phyloP scores from a whole-genome alignment of 2,797 vertebrate species.

The Chiroxiphia lanceolata region DNA sequence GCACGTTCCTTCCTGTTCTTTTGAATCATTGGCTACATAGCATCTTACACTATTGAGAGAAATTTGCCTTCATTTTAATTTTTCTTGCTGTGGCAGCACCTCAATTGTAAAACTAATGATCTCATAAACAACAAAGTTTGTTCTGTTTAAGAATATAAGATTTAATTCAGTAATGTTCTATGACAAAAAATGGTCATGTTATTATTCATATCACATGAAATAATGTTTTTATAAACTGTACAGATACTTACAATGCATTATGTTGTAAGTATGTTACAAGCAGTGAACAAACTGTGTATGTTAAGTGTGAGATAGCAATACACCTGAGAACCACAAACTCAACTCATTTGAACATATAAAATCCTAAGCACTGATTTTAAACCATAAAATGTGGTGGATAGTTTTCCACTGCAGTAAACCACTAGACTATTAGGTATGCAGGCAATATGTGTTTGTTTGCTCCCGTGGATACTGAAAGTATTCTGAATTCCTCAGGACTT shows the following conservation, averaged over 20 bases:
- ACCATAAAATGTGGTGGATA: neutral
- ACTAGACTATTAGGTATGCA: slow-evolving; percentile 37
- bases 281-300: neutral
- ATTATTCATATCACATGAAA: neutral
- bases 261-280: neutral
- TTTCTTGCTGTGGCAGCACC: neutral
- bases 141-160: neutral
- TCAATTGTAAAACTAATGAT: neutral
- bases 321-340: neutral
- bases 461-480: neutral
- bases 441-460: slow-evolving; percentile 49
- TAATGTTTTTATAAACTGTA: neutral
- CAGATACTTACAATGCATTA: neutral
- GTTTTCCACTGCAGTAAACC: slow-evolving; percentile 7
- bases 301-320: neutral
- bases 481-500: slow-evolving; percentile 31
- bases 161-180: neutral
- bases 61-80: neutral
- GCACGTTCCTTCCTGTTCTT: neutral
- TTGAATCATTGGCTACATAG: neutral
- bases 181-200: neutral
- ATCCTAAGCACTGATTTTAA: slow-evolving; percentile 11
- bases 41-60: neutral
- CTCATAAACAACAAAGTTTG: neutral
- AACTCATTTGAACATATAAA: neutral